These are phyloP conservation scores for Athalia rosae DNA, from an alignment of 2,888 invertebrate genomes.

Conservation along the genomic window DNA sequence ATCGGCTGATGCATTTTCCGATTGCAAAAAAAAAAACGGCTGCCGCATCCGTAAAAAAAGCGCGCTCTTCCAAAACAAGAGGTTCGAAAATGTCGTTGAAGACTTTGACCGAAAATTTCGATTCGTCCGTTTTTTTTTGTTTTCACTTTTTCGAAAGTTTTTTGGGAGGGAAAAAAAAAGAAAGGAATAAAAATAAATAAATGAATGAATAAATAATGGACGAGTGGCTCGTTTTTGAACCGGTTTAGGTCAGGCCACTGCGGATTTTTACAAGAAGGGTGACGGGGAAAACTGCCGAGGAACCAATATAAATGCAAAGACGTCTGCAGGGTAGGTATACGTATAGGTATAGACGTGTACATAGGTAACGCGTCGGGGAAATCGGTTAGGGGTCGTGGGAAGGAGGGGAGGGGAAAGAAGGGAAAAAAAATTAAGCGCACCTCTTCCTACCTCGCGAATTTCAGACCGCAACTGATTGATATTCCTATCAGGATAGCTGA, in stretches of 20 bases:
- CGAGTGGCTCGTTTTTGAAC: constrained; percentile 6
- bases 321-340: neutral
- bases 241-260: neutral
- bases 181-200: neutral
- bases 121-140: no score
- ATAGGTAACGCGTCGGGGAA: constrained; percentile 4
- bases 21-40: no score
- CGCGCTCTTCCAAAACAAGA: no score
- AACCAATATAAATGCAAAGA: constrained; percentile 44
- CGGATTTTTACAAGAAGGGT: constrained; percentile 1
- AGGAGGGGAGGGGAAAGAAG: neutral
- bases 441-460: neutral
- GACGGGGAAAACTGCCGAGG: constrained; percentile 27
- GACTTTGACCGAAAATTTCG: no score
- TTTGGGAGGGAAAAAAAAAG: no score
- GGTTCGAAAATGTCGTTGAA: no score
- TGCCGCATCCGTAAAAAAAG: no score
- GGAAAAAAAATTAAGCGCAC: neutral
- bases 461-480: constrained; percentile 61
- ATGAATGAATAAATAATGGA: neutral
- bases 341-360: no score
- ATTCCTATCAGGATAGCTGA: constrained; percentile 64
- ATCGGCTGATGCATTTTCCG: no score
- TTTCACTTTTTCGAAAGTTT: no score
- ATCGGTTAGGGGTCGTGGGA: constrained; percentile 6